phyloP scores from a whole-genome alignment of 2,888 invertebrate species.

The Gibbula magus region DNA sequence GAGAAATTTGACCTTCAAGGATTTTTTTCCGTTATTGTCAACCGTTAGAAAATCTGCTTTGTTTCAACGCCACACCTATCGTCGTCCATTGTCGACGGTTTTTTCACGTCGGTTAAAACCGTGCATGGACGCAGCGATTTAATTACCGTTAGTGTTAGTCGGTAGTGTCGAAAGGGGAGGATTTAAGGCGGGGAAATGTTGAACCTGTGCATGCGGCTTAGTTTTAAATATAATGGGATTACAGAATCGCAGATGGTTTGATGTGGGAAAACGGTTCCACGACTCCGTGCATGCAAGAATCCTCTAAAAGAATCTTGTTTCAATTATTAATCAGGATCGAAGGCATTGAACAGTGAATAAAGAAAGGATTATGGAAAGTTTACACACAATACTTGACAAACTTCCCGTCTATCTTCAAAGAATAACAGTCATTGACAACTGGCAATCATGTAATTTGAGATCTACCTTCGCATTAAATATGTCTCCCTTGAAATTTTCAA shows the following conservation, averaged over 20 bases:
- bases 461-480: too few species aligned
- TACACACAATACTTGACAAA: background rate
- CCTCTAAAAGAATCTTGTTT: background rate
- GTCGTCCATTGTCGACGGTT: background rate
- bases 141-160: too few species aligned
- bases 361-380: background rate
- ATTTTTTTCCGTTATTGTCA: constrained; percentile 8
- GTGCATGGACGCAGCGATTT: too few species aligned
- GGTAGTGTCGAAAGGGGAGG: too few species aligned
- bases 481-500: too few species aligned
- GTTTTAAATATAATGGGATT: background rate
- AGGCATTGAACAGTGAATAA: background rate
- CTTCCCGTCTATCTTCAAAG: background rate
- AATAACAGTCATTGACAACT: too few species aligned
- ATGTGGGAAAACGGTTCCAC: background rate
- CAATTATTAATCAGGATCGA: background rate
- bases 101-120: too few species aligned
- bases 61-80: background rate
- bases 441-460: too few species aligned
- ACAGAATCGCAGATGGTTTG: background rate
- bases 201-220: background rate
- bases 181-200: background rate
- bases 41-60: background rate
- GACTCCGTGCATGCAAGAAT: background rate
- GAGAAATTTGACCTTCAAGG: constrained; percentile 17